Evolutionary conservation across 2,888 invertebrate species (phyloP).

Genomic region (Acronicta aceris): DNA sequence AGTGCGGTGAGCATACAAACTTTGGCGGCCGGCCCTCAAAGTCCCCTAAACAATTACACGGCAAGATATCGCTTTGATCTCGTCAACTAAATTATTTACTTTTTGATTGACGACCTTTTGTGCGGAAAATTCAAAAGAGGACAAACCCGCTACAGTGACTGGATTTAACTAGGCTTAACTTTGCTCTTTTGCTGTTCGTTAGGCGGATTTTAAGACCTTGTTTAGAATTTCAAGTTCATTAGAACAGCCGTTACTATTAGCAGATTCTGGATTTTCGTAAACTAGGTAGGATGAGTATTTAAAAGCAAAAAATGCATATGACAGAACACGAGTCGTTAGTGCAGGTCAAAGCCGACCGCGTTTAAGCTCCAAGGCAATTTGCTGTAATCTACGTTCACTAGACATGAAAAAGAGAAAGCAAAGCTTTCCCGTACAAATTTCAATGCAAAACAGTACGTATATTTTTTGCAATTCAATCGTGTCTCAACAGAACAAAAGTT

Average conservation of each 20-base stretch:
- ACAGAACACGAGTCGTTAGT: conserved; percentile 19
- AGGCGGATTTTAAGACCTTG: conserved; percentile 7
- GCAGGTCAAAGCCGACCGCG: conserved; percentile 29
- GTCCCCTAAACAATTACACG: conserved; percentile 54
- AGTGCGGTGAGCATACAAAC: conserved; percentile 38
- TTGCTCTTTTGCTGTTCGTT: conserved; percentile 19
- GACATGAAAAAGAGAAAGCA: conserved; percentile 13
- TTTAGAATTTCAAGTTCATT: conserved; percentile 2
- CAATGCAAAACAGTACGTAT: conserved; percentile 1
- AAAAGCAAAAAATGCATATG: conserved; percentile 7
- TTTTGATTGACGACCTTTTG: conserved; percentile 64
- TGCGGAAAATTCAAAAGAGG: conserved; percentile 46
- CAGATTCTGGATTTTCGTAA: neutral
- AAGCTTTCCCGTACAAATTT: conserved; percentile 13
- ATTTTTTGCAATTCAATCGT: conserved; percentile 9
- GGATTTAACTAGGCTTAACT: conserved; percentile 33
- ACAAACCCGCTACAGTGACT: conserved; percentile 30
- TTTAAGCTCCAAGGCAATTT: conserved; percentile 37
- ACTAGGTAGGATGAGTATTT: neutral
- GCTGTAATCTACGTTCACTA: conserved; percentile 21
- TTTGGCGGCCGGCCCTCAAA: conserved; percentile 30
- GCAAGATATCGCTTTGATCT: conserved; percentile 67
- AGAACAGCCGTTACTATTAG: neutral
- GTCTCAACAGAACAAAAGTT: conserved; percentile 16
- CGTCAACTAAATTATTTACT: conserved; percentile 63